Conservation (phyloP, 2,797 vertebrate genomes). For the Peromyscus aztecus region DNA sequence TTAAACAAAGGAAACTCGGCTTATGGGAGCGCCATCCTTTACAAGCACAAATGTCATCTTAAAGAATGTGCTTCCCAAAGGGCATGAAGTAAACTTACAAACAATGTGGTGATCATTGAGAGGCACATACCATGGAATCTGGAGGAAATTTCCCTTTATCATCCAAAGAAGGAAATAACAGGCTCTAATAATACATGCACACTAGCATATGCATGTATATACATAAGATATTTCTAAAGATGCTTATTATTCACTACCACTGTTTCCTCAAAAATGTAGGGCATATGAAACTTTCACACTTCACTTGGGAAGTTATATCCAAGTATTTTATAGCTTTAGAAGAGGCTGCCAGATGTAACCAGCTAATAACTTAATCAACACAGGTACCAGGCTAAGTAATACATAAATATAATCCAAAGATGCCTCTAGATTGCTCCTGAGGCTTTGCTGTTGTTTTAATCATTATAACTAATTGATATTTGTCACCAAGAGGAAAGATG, state of each 20-base stretch:
- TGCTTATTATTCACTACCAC: conserved; percentile 56
- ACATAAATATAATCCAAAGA: background rate
- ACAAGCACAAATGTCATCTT: conserved; percentile 38
- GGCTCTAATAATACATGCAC: conserved; percentile 48
- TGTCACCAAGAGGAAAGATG: background rate
- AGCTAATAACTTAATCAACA: background rate
- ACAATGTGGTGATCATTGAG: conserved; percentile 58
- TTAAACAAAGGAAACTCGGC: conserved; percentile 28
- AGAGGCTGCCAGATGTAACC: background rate
- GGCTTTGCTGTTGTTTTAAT: background rate
- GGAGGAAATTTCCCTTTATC: conserved; percentile 62
- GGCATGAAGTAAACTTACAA: conserved; percentile 60
- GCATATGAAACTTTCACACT: conserved; percentile 42
- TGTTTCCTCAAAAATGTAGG: background rate
- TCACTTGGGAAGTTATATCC: conserved; percentile 53
- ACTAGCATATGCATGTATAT: background rate
- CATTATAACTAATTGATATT: background rate
- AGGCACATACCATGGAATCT: conserved; percentile 72
- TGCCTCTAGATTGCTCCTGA: background rate
- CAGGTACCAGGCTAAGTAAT: background rate
- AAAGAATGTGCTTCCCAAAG: conserved; percentile 68
- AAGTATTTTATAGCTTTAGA: background rate
- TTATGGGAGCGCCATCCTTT: conserved; percentile 7
- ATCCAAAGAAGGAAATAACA: conserved; percentile 54
- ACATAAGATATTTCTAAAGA: conserved; percentile 1